These are phyloP conservation scores for Oscheius myriophilus DNA, from an alignment of 2,888 invertebrate genomes.

Conservation along the genomic window DNA sequence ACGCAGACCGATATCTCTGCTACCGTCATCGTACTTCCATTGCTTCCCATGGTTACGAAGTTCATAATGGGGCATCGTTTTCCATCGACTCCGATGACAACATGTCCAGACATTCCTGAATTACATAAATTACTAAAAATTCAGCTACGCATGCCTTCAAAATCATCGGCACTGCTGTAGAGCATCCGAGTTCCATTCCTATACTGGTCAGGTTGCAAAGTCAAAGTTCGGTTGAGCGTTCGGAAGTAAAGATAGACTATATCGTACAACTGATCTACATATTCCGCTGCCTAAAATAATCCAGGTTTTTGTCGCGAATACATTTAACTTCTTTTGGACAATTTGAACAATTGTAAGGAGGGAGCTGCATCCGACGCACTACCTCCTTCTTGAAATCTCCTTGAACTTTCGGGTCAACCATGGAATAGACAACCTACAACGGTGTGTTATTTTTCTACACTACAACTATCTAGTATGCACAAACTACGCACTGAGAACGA, in stretches of 20 bases:
- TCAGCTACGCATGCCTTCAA: constrained; percentile 10
- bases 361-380: constrained; percentile 43
- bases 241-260: constrained; percentile 44
- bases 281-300: constrained; percentile 33
- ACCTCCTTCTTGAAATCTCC: constrained; percentile 56
- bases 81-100: constrained; percentile 42
- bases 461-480: too few relatives aligned
- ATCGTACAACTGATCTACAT: constrained; percentile 51
- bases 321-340: constrained; percentile 6
- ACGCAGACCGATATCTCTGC: constrained; percentile 41
- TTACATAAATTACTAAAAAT: not conserved
- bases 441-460: too few relatives aligned
- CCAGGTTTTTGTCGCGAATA: not conserved
- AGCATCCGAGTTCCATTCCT: constrained; percentile 25
- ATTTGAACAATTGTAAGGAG: constrained; percentile 51
- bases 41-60: constrained; percentile 39
- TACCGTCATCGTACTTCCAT: constrained; percentile 34
- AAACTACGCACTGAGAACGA: constrained; percentile 46
- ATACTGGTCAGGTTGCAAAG: not conserved
- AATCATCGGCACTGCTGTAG: constrained; percentile 8
- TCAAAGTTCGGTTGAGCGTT: constrained; percentile 41
- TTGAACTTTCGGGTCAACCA: constrained; percentile 39
- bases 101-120: constrained; percentile 35
- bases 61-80: constrained; percentile 45
- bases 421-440: constrained; percentile 26